These are phyloP conservation scores for Listrodromus nycthemerus DNA, from an alignment of 2,888 invertebrate genomes.

Conservation along the genomic window DNA sequence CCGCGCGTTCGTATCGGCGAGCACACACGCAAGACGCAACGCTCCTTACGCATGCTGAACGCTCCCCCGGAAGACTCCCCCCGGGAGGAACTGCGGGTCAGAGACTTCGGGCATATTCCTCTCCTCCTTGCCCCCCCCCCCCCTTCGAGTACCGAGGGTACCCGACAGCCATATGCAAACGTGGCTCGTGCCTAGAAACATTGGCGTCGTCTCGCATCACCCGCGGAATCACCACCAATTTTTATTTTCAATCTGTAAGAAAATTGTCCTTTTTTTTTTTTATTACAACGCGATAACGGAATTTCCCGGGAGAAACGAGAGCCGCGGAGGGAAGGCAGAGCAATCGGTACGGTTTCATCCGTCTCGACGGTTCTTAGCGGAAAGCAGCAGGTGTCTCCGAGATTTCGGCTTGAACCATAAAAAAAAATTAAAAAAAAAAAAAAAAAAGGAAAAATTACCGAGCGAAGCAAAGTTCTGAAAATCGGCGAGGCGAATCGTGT, in stretches of 20 bases:
- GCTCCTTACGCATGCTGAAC: slow-evolving; percentile 81
- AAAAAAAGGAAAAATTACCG: neutral
- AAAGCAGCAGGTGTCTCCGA: slow-evolving; percentile 41
- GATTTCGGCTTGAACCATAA: slow-evolving; percentile 16
- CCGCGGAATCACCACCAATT: neutral
- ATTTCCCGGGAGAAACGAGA: neutral
- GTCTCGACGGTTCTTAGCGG: neutral
- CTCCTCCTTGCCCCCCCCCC: slow-evolving; percentile 56
- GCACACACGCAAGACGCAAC: slow-evolving; percentile 66
- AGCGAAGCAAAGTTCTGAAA: neutral
- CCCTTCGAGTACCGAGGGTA: slow-evolving; percentile 45
- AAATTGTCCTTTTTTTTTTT: too few relatives aligned
- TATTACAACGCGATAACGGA: neutral
- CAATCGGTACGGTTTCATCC: neutral
- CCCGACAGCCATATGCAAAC: slow-evolving; percentile 73
- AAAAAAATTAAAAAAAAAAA: slow-evolving; percentile 20
- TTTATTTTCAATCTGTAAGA: too few relatives aligned
- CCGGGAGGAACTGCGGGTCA: slow-evolving; percentile 83
- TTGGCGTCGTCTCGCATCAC: slow-evolving; percentile 74
- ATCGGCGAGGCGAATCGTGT: neutral
- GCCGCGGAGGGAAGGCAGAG: too few relatives aligned
- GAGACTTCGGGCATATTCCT: slow-evolving; percentile 82
- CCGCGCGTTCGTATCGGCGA: slow-evolving; percentile 31
- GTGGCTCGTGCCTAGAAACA: slow-evolving; percentile 83
- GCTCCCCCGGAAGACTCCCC: slow-evolving; percentile 78